Percentiles rank a stretch among this genome's conserved stretches.
phyloP scores from a whole-genome alignment of 2,888 invertebrate genomes.

The Listrodromus nycthemerus region DNA sequence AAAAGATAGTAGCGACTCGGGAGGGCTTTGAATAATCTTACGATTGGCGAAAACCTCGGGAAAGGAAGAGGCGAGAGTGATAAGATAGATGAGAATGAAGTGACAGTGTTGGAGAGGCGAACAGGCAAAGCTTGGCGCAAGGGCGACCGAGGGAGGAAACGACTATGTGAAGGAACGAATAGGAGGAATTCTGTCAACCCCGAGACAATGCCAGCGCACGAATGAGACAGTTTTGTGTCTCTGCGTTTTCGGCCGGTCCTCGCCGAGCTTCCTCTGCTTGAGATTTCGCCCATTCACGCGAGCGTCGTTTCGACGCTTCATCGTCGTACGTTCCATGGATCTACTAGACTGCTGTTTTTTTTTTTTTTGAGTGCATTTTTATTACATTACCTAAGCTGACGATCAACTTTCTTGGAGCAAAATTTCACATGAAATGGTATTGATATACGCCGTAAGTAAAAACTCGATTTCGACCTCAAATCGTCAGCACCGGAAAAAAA shows the following conservation, averaged over 20 bases:
- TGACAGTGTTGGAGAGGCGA: constrained; percentile 44
- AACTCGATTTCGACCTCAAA: too few species aligned
- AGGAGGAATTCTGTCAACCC: constrained; percentile 44
- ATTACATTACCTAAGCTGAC: too few species aligned
- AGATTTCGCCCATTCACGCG: neutral
- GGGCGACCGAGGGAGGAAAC: constrained; percentile 9
- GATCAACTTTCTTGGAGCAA: too few species aligned
- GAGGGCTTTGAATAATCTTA: constrained; percentile 33
- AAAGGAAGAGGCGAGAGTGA: neutral
- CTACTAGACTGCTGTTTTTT: constrained; percentile 9
- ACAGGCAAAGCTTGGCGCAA: constrained; percentile 30
- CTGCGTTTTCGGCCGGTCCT: constrained; percentile 1
- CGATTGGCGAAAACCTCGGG: neutral
- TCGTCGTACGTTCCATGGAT: constrained; percentile 5
- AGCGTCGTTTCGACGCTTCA: constrained; percentile 23
- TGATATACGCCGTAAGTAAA: too few species aligned
- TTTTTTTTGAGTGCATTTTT: too few species aligned
- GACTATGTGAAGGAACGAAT: constrained; percentile 12
- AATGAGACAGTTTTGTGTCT: constrained; percentile 40
- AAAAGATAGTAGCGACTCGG: neutral
- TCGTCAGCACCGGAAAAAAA: too few species aligned
- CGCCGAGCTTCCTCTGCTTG: neutral
- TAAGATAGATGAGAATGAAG: constrained; percentile 42
- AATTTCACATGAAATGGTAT: too few species aligned
- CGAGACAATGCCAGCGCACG: constrained; percentile 45